Evolutionary conservation across 2,888 invertebrate genomes (phyloP).

Genomic region (Ectemnius cavifrons): DNA sequence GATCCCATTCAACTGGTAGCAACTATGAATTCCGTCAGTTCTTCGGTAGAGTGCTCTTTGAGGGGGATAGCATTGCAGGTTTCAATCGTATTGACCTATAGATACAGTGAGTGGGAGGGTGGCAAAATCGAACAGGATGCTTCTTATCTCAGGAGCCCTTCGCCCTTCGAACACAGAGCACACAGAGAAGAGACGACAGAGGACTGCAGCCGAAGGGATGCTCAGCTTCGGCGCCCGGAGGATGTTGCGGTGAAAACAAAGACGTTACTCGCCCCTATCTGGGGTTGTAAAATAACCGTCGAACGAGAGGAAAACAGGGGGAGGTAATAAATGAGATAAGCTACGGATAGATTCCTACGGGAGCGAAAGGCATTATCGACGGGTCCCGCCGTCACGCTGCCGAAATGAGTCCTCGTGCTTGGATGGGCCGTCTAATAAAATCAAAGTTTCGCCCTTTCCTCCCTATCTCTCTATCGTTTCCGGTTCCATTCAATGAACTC

Average conservation of each 20-base stretch:
- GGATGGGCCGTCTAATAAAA: no score
- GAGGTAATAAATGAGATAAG: slow-evolving; percentile 76
- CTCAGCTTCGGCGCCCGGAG: slow-evolving; percentile 46
- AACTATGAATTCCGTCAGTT: no score
- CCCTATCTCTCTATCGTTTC: no score
- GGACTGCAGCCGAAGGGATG: no score
- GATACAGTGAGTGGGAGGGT: slow-evolving; percentile 15
- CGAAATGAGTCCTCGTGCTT: slow-evolving; percentile 1
- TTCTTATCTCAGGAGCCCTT: slow-evolving; percentile 56
- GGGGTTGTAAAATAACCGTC: slow-evolving; percentile 76
- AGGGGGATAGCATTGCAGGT: slow-evolving; percentile 14
- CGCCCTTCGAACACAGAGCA: slow-evolving; percentile 4
- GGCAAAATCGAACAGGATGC: slow-evolving; percentile 57
- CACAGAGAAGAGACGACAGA: not conserved
- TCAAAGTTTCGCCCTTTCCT: no score
- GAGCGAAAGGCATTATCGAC: slow-evolving; percentile 65
- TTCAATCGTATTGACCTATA: not conserved
- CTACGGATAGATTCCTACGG: slow-evolving; percentile 65
- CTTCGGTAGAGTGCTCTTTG: not conserved
- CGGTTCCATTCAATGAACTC: no score
- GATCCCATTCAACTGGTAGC: not conserved
- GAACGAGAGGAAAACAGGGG: slow-evolving; percentile 68
- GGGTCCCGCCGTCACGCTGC: slow-evolving; percentile 53
- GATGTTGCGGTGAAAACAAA: slow-evolving; percentile 76
- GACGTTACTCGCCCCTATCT: slow-evolving; percentile 76